Evolutionary conservation across 2,113 vertebrate genomes (phyloP).

Genomic region (Onychorhynchus coronatus): DNA sequence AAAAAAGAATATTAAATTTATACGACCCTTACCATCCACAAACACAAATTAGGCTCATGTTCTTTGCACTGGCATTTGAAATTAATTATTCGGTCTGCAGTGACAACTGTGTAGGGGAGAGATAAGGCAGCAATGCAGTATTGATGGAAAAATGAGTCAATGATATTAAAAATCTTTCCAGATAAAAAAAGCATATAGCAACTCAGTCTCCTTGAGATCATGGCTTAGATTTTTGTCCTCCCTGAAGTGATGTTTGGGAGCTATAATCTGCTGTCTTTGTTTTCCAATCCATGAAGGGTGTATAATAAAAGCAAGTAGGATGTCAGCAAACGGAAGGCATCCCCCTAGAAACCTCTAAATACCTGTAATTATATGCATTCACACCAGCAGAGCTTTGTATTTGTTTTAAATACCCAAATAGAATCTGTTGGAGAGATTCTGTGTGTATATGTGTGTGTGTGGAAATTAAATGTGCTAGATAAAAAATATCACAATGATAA

Average conservation of each 20-base stretch:
- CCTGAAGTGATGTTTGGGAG: background rate
- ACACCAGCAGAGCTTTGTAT: background rate
- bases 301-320: background rate
- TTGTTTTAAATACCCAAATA: background rate
- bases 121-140: background rate
- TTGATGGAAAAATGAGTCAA: slow-evolving; percentile 4
- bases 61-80: slow-evolving; percentile 1
- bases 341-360: background rate
- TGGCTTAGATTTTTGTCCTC: background rate
- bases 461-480: background rate
- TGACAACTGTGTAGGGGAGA: background rate
- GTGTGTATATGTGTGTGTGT: too few relatives aligned
- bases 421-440: background rate
- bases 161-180: background rate
- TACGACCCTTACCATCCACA: background rate
- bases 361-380: background rate
- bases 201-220: background rate
- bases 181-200: background rate
- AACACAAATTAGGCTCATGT: background rate
- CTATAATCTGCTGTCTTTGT: background rate
- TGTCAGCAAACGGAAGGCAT: background rate
- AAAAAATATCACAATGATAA: background rate
- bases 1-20: background rate
- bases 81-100: background rate
- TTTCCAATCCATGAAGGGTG: background rate